phyloP scores from a whole-genome alignment of 2,113 vertebrate species.

The Anhinga anhinga region DNA sequence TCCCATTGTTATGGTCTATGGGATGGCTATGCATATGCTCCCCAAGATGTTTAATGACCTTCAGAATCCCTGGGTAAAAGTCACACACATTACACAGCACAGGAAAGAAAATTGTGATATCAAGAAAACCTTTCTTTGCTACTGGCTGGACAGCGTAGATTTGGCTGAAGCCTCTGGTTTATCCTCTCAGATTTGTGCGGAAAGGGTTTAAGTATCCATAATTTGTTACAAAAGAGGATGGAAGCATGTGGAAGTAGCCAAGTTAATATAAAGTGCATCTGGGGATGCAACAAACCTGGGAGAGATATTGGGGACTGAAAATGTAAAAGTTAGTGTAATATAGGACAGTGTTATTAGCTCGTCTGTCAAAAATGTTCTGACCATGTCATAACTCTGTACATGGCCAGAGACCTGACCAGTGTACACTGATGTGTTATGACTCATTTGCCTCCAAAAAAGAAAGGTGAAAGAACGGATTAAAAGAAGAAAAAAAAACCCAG shows the following conservation, averaged over 20 bases:
- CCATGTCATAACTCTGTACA: rapidly evolving
- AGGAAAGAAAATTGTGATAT: background rate
- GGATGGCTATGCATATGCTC: background rate
- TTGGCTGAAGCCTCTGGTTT: background rate
- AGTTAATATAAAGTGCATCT: background rate
- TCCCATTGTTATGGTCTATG: background rate
- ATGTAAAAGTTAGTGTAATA: background rate
- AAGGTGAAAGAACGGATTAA: background rate
- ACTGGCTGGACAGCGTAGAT: background rate
- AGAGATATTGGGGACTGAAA: background rate
- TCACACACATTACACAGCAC: background rate
- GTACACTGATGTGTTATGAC: background rate
- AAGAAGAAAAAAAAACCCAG: background rate
- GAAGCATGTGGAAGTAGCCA: background rate
- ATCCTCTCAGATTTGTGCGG: background rate
- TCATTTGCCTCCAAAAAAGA: background rate
- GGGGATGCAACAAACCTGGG: background rate
- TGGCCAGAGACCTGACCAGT: background rate
- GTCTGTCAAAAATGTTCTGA: background rate
- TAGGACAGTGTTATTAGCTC: background rate
- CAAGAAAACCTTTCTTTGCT: background rate
- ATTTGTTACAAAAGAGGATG: background rate
- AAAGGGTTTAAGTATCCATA: background rate
- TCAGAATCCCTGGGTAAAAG: background rate
- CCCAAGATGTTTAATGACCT: background rate